phyloP scores from a whole-genome alignment of 1,140 invertebrate genomes.

The Dreissena polymorpha region DNA sequence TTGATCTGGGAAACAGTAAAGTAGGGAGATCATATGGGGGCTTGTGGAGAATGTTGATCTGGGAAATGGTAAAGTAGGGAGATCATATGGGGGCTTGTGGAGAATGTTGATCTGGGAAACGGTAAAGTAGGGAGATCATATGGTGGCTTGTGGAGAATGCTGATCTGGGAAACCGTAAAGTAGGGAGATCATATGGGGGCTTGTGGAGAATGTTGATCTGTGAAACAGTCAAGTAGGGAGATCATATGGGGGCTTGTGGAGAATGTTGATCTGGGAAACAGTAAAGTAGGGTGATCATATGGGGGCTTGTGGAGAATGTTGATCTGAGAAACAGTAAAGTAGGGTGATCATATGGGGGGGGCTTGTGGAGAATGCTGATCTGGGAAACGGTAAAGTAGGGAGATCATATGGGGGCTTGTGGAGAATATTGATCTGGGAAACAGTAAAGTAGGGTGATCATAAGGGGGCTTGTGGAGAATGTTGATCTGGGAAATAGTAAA shows the following conservation, averaged over 20 bases:
- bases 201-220: conserved; percentile 94
- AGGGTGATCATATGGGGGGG: conserved; percentile 3
- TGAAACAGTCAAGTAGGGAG: conserved; percentile 11
- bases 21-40: neutral
- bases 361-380: too few species aligned
- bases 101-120: conserved; percentile 88
- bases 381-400: conserved; percentile 73
- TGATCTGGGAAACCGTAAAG: too few species aligned
- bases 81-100: conserved; percentile 90
- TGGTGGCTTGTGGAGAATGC: too few species aligned
- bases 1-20: conserved; percentile 84
- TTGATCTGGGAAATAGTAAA: too few species aligned
- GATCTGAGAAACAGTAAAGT: conserved; percentile 82
- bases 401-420: conserved; percentile 91
- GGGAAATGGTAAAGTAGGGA: conserved; percentile 79
- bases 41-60: too few species aligned
- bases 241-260: neutral
- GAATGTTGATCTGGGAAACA: too few species aligned
- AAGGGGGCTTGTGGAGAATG: conserved; percentile 91
- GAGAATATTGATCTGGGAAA: conserved; percentile 93
- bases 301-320: conserved; percentile 92
- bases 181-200: conserved; percentile 88
- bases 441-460: conserved; percentile 88
- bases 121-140: conserved; percentile 18
- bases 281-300: conserved; percentile 90